These are phyloP conservation scores for Amphibalanus amphitrite DNA, from an alignment of 1,140 invertebrate species.

Conservation along the genomic window DNA sequence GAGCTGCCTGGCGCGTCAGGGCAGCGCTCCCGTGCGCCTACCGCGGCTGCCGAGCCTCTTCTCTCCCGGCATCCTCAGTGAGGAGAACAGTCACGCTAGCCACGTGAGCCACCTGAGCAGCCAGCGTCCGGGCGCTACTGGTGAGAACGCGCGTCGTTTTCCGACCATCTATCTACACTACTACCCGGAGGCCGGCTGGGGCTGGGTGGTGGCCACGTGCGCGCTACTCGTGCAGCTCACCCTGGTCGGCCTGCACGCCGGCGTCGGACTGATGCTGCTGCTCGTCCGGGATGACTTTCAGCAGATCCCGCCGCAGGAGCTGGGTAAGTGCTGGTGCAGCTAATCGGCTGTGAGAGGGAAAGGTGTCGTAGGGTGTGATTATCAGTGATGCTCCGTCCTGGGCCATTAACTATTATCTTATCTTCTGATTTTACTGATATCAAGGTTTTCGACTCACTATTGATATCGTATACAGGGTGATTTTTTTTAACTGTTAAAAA, in stretches of 20 bases:
- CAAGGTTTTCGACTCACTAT: too few species aligned
- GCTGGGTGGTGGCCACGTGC: slow-evolving; percentile 43
- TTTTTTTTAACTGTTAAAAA: too few species aligned
- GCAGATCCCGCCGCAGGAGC: neutral
- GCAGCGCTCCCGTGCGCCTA: neutral
- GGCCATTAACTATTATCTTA: too few species aligned
- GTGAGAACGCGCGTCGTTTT: neutral
- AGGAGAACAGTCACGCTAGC: neutral
- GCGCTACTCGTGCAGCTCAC: slow-evolving; percentile 41
- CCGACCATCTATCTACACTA: slow-evolving; percentile 49
- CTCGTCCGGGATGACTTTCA: slow-evolving; percentile 34
- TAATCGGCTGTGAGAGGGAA: too few species aligned
- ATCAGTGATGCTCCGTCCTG: too few species aligned
- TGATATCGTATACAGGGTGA: too few species aligned
- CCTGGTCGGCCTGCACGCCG: slow-evolving; percentile 40
- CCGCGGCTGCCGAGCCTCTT: too few species aligned
- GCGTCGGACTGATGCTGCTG: slow-evolving; percentile 35
- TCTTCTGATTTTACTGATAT: too few species aligned
- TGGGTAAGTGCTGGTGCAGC: neutral
- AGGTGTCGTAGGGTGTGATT: too few species aligned
- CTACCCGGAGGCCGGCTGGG: slow-evolving; percentile 59
- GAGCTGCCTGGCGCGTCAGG: neutral
- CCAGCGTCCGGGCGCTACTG: neutral
- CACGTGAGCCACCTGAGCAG: neutral
- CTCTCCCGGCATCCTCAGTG: neutral